Evolutionary conservation across 2,888 invertebrate genomes (phyloP).

Genomic region (Amorpha juglandis): DNA sequence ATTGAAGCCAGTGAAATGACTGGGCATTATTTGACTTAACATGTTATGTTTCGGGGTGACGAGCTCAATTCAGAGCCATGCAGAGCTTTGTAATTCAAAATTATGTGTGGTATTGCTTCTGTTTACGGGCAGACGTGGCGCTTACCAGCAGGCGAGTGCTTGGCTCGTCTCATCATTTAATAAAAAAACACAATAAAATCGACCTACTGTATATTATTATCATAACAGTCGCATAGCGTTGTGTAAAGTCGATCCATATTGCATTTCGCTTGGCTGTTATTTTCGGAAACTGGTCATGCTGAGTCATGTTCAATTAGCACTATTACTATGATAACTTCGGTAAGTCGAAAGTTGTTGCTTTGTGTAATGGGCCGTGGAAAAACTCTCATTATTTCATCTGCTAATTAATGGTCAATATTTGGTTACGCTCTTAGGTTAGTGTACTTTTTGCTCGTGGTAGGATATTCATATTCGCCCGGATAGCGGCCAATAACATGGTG

Average conservation of each 20-base stretch:
- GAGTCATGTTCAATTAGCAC: conserved; percentile 12
- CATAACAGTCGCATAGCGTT: neutral
- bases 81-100: too few relatives aligned
- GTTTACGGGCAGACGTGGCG: too few relatives aligned
- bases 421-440: neutral
- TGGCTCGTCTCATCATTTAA: neutral
- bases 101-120: too few relatives aligned
- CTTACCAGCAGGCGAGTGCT: too few relatives aligned
- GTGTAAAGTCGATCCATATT: neutral
- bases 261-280: conserved; percentile 36
- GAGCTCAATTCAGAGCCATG: too few relatives aligned
- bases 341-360: conserved; percentile 8
- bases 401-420: neutral
- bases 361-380: neutral
- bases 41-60: too few relatives aligned
- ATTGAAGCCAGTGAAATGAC: too few relatives aligned
- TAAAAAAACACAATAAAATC: too few relatives aligned
- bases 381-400: neutral
- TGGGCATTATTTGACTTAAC: too few relatives aligned
- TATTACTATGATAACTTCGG: neutral
- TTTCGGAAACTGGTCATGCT: conserved; percentile 24
- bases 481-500: too few relatives aligned
- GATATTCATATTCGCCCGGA: too few relatives aligned
- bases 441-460: too few relatives aligned
- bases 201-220: neutral